Conservation (phyloP, 2,888 invertebrate genomes). For the Emmelina monodactyla region DNA sequence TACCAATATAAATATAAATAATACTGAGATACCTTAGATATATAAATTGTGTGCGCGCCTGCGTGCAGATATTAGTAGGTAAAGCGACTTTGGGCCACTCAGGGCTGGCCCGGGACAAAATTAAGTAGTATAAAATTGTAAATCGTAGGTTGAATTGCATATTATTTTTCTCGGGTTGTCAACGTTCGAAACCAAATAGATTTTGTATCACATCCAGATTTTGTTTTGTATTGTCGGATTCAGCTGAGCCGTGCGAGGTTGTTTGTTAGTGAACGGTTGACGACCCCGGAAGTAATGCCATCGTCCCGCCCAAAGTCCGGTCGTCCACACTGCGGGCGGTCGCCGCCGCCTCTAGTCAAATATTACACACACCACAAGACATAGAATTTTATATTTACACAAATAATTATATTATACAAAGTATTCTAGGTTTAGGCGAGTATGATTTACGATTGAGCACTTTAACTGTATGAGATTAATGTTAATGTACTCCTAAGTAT, state of each 20-base stretch:
- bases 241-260: too few relatives aligned
- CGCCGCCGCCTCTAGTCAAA: constrained; percentile 63
- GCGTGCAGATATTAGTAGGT: background rate
- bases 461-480: constrained; percentile 22
- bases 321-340: constrained; percentile 15
- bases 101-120: background rate
- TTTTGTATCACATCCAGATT: too few relatives aligned
- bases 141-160: background rate
- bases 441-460: constrained; percentile 37
- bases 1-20: constrained; percentile 71
- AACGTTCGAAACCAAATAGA: too few relatives aligned
- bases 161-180: background rate
- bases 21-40: constrained; percentile 57
- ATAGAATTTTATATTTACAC: constrained; percentile 68
- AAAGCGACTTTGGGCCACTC: constrained; percentile 1
- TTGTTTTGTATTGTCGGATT: too few relatives aligned
- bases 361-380: constrained; percentile 59
- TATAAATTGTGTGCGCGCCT: constrained; percentile 37
- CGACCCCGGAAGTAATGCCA: background rate
- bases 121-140: background rate
- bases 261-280: background rate
- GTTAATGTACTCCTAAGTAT: constrained; percentile 34
- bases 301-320: background rate
- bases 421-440: constrained; percentile 65
- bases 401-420: constrained; percentile 66